phyloP scores from a whole-genome alignment of 2,797 vertebrate species.

The Melanotaenia maccullochi region DNA sequence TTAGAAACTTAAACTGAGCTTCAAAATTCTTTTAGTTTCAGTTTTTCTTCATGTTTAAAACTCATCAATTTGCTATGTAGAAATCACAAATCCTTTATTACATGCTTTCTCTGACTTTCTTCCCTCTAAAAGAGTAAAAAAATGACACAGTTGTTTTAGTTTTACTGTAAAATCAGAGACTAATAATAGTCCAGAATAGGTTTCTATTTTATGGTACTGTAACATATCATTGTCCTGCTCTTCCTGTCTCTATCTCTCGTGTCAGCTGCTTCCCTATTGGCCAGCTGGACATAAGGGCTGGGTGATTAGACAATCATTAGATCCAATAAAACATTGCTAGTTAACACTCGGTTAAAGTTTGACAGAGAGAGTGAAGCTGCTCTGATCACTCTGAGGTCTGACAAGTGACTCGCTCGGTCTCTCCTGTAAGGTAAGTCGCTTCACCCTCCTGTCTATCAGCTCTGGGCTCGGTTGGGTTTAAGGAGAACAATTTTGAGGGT shows the following conservation, averaged over 20 bases:
- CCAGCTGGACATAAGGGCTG: conserved; percentile 43
- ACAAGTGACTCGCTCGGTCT: conserved; percentile 63
- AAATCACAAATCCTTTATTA: background rate
- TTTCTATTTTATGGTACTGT: conserved; percentile 23
- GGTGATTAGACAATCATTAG: conserved; percentile 88
- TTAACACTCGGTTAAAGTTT: conserved; percentile 84
- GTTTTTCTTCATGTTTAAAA: background rate
- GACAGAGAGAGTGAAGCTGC: conserved; percentile 72
- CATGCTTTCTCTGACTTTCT: background rate
- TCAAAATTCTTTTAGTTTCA: background rate
- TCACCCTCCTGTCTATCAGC: conserved; percentile 9
- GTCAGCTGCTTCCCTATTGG: conserved; percentile 63
- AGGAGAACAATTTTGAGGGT: background rate
- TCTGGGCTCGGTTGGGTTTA: conserved; percentile 27
- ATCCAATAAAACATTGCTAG: conserved; percentile 84
- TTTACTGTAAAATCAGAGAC: conserved; percentile 1
- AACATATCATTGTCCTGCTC: conserved; percentile 33
- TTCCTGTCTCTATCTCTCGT: conserved; percentile 35
- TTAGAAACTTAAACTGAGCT: conserved; percentile 33
- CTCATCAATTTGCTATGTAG: background rate
- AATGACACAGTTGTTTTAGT: background rate
- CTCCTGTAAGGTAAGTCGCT: conserved; percentile 74
- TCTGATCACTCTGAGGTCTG: conserved; percentile 46
- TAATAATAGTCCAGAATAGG: conserved; percentile 3
- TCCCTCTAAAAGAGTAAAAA: background rate